Evolutionary conservation across 2,113 vertebrate species (phyloP).

Genomic region (Etia nguti): DNA sequence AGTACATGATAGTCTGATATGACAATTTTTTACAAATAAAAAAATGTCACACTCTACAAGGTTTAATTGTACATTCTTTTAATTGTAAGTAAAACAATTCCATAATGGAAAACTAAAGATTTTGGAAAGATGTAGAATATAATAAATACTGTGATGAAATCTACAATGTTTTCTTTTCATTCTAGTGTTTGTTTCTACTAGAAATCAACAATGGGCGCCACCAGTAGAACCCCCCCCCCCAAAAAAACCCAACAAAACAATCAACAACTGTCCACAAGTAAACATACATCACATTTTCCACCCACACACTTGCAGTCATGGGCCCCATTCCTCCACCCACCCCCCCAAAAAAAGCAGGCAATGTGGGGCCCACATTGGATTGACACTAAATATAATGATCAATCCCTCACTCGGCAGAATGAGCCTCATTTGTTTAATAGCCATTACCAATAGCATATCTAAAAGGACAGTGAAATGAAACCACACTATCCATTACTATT

Average conservation of each 20-base stretch:
- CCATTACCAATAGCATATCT: background rate
- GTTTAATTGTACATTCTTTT: background rate
- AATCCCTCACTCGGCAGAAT: background rate
- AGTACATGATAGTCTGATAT: background rate
- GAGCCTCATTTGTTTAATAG: background rate
- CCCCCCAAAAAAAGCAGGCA: background rate
- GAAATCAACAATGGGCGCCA: background rate
- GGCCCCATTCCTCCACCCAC: background rate
- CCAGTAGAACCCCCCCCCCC: background rate
- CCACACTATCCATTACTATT: background rate
- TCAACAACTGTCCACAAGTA: background rate
- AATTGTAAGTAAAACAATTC: background rate
- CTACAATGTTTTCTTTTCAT: background rate
- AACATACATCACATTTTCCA: background rate
- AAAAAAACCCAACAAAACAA: too few species aligned
- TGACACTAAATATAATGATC: background rate
- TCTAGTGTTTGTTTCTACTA: background rate
- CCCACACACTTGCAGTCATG: background rate
- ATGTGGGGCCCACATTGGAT: background rate
- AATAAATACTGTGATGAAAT: background rate
- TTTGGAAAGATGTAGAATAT: background rate
- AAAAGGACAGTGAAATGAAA: background rate
- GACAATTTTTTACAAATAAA: background rate
- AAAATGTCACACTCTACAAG: background rate
- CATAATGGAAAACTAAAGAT: background rate